phyloP scores from a whole-genome alignment of 2,797 vertebrate genomes.

The Sciaenops ocellatus region DNA sequence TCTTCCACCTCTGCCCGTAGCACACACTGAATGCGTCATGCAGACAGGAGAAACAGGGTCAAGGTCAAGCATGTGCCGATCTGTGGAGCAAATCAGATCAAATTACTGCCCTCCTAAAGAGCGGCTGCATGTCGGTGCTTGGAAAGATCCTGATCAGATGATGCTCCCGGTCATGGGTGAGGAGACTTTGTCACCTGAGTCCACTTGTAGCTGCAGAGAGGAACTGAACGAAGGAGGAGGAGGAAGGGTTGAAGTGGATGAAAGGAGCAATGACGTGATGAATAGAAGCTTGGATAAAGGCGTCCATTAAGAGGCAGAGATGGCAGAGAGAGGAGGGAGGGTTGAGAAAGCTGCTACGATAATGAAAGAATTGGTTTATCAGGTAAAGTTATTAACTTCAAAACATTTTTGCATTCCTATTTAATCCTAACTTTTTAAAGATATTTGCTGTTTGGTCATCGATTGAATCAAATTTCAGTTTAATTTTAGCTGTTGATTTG shows the following conservation, averaged over 20 bases:
- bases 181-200: too few species aligned
- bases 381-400: too few species aligned
- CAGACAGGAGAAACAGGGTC: neutral
- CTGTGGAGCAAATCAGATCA: neutral
- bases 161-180: too few species aligned
- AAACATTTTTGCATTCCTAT: neutral
- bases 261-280: neutral
- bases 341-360: neutral
- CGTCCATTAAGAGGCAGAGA: too few species aligned
- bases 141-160: too few species aligned
- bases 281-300: neutral
- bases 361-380: neutral
- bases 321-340: neutral
- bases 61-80: neutral
- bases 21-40: neutral
- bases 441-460: neutral
- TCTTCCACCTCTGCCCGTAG: neutral
- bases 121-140: neutral
- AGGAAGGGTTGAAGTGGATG: neutral
- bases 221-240: too few species aligned
- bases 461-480: conserved; percentile 5
- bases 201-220: neutral
- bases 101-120: neutral
- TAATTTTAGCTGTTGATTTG: neutral
- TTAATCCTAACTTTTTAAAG: neutral